Evolutionary conservation across 1,140 invertebrate species (phyloP).

Genomic region (Matsumurasca onukii): DNA sequence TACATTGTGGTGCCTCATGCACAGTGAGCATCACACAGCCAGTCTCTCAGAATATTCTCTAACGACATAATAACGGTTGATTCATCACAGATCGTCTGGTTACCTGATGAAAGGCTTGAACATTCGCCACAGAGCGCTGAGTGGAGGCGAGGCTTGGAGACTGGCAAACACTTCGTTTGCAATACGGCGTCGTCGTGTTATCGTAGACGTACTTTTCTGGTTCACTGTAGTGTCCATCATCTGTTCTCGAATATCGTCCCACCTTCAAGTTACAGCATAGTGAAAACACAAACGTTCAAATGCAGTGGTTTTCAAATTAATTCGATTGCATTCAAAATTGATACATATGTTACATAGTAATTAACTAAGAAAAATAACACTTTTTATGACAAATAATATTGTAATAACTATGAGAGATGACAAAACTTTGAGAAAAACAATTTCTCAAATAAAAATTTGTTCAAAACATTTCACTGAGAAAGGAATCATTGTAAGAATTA

Average conservation of each 20-base stretch:
- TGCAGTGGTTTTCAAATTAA: neutral
- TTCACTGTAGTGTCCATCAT: constrained; percentile 17
- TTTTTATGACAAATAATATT: no score
- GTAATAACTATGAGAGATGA: no score
- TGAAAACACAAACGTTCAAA: neutral
- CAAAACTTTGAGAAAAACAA: no score
- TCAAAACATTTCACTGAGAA: no score
- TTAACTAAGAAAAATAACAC: neutral
- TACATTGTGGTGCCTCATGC: no score
- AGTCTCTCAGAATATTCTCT: no score
- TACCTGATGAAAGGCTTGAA: constrained; percentile 39
- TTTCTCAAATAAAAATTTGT: no score
- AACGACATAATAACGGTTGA: no score
- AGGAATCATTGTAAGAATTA: no score
- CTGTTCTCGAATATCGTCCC: constrained; percentile 31
- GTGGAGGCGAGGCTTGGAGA: constrained; percentile 33
- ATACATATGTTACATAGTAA: neutral
- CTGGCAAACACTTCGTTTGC: constrained; percentile 37
- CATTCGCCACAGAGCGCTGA: constrained; percentile 34
- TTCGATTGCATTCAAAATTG: neutral
- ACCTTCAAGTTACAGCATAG: constrained; percentile 30
- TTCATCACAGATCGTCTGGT: neutral
- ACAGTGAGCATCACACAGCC: no score
- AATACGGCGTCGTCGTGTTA: constrained; percentile 32
- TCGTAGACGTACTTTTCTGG: constrained; percentile 38